Percentiles rank a stretch among this genome's conserved stretches.
phyloP scores from a whole-genome alignment of 2,888 invertebrate species.

The Lottia scabra region DNA sequence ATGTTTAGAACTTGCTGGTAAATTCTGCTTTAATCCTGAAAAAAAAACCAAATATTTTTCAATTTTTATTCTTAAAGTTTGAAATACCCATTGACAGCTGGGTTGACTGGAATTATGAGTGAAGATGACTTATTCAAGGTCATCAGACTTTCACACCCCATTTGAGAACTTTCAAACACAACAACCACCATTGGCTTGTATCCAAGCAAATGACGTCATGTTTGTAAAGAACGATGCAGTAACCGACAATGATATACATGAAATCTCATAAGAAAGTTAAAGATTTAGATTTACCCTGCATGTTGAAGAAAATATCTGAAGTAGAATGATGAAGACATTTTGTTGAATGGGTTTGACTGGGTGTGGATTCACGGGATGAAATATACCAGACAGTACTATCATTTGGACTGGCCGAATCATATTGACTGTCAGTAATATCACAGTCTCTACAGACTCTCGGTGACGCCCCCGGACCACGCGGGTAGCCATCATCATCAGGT shows the following conservation, averaged over 20 bases:
- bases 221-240: too few relatives aligned
- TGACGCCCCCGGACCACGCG: conserved; percentile 60
- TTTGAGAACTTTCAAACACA: too few relatives aligned
- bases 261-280: too few relatives aligned
- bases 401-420: conserved; percentile 58
- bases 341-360: conserved; percentile 8
- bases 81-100: too few relatives aligned
- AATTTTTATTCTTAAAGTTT: too few relatives aligned
- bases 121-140: too few relatives aligned
- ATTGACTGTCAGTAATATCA: conserved; percentile 48
- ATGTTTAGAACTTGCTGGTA: neutral
- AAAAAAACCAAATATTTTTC: neutral
- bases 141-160: too few relatives aligned
- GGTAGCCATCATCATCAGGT: conserved; percentile 58
- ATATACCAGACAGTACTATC: conserved; percentile 52
- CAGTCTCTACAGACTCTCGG: conserved; percentile 51
- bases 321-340: neutral
- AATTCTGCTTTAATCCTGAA: neutral
- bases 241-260: too few relatives aligned
- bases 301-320: conserved; percentile 37
- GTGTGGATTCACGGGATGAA: conserved; percentile 46
- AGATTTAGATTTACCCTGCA: conserved; percentile 52
- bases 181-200: too few relatives aligned
- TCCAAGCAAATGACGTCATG: too few relatives aligned
- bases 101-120: too few relatives aligned